Evolutionary conservation across 2,113 vertebrate genomes (phyloP).

Genomic region (Meriones unguiculatus): DNA sequence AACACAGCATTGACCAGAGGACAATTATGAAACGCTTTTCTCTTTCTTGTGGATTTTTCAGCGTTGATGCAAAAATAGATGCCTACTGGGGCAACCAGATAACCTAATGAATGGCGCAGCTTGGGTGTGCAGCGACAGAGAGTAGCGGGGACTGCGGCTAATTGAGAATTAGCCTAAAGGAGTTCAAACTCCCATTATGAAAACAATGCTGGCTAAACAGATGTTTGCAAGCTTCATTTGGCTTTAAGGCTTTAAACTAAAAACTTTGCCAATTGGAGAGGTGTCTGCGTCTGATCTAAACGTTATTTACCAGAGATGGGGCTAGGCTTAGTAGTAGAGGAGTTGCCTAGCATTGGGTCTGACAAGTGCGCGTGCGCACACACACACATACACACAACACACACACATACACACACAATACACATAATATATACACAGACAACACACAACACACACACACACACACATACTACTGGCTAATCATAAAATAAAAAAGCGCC

Average conservation of each 20-base stretch:
- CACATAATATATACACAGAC: not conserved
- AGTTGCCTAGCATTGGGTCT: not conserved
- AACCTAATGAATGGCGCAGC: not conserved
- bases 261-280: not conserved
- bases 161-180: not conserved
- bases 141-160: not conserved
- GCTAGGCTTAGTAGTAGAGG: not conserved
- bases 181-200: not conserved
- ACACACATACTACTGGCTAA: not conserved
- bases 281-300: not conserved
- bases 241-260: not conserved
- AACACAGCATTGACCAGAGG: not conserved
- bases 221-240: not conserved
- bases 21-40: constrained; percentile 19
- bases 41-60: constrained; percentile 6
- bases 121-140: not conserved
- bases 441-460: not conserved
- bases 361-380: not conserved
- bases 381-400: not conserved
- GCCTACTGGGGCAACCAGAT: not conserved
- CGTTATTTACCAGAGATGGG: not conserved
- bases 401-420: not conserved
- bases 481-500: not conserved
- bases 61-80: not conserved
- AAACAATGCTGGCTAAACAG: not conserved